Evolutionary conservation across 1,140 invertebrate species (phyloP), one percentile per base, ranked within the genome.

Genomic region (Diuraphis noxia): DNA sequence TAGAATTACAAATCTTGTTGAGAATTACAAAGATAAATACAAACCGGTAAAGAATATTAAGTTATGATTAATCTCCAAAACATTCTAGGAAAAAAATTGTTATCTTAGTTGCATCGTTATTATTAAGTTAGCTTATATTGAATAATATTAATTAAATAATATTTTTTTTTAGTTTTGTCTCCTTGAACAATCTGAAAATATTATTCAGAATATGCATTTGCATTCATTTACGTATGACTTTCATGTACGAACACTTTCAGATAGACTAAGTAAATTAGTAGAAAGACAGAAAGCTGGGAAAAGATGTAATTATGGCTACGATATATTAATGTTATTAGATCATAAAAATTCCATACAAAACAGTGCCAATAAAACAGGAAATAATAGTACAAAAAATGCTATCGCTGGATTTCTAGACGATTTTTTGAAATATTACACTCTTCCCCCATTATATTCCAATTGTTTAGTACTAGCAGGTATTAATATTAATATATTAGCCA

Each of bases 171-270:
- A 85, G 93, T 97, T 96, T 95, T 96, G 93, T 95, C 95, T 97
- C 93, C 94, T 97, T 92, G 96, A 97, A 93, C 96, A 97, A 93
- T 96, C 96, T 93, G 96, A 97, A 93, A 96, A 96, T 93, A 96
- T 97, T 43, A 97, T 96, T 94, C 94, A 95, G 72, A 94, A 95
- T 56, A 96, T 97, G 94, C 97, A 98, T 94, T 94, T 98, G 52
- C 97, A 98, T 94, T 98, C 97, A 2, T 98, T 98, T 93, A 97
- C 97, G 0, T 97, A 98, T 93, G 97, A 98, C 93, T 98, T 97
- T 93, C 97, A 98, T 94, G 94, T 98, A 52, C 94, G 97, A 88
- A 36, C 56, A 34, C 17, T 91, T 25, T 81, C 89, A 0, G 89
- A 91, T 3, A 91, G 77, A 91, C 43, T 91, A 19, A 52, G 34